These are phyloP conservation scores for Plectus sambesii DNA, from an alignment of 1,140 invertebrate species.

Conservation along the genomic window DNA sequence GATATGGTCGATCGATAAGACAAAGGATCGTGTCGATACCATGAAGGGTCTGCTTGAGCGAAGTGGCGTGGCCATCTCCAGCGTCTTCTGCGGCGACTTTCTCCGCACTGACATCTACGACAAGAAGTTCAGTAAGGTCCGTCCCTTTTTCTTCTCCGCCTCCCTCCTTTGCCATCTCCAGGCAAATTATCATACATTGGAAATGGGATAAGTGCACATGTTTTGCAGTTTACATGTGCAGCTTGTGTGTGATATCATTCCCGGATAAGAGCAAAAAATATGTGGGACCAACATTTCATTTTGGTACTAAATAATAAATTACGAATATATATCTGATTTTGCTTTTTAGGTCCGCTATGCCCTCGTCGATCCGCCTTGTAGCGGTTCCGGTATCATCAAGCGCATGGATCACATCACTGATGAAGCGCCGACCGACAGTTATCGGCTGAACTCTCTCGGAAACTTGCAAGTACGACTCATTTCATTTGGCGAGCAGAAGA, in stretches of 20 bases:
- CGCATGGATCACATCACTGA: slow-evolving; percentile 49
- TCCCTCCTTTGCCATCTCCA: too few species aligned
- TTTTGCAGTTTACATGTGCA: too few species aligned
- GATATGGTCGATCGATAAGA: slow-evolving; percentile 70
- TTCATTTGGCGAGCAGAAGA: too few species aligned
- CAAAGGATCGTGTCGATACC: slow-evolving; percentile 56
- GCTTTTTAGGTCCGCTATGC: slow-evolving; percentile 68
- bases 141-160: slow-evolving; percentile 18
- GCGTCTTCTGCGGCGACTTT: slow-evolving; percentile 57
- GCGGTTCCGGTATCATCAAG: slow-evolving; percentile 67
- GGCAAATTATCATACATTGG: too few species aligned
- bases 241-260: too few species aligned
- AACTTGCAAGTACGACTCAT: slow-evolving; percentile 59
- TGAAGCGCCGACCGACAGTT: slow-evolving; percentile 32
- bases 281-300: too few species aligned
- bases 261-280: too few species aligned
- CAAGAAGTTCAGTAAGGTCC: slow-evolving; percentile 21
- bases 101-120: slow-evolving; percentile 42
- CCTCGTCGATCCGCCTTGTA: slow-evolving; percentile 86
- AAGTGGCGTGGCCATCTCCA: slow-evolving; percentile 48
- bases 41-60: slow-evolving; percentile 54
- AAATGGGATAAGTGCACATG: too few species aligned
- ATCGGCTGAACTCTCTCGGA: slow-evolving; percentile 59
- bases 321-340: slow-evolving; percentile 8
- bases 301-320: too few species aligned